These are phyloP conservation scores for Jaculus jaculus DNA, from an alignment of 2,113 vertebrate genomes.

Conservation along the genomic window DNA sequence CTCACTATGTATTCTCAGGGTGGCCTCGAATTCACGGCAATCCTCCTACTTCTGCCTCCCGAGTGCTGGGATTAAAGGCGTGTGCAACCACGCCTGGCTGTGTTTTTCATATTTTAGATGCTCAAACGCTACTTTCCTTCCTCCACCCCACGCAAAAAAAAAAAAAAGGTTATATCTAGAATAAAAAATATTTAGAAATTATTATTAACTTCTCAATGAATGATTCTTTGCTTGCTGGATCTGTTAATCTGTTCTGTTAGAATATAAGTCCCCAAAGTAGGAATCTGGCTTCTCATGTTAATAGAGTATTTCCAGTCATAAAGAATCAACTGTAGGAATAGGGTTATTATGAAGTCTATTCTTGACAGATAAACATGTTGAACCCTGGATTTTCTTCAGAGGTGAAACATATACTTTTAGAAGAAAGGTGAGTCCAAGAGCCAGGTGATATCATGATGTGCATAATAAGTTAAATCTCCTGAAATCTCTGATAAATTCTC, in stretches of 20 bases:
- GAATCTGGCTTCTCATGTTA: constrained; percentile 37
- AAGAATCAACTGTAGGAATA: constrained; percentile 23
- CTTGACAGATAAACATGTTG: not conserved
- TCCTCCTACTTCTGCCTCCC: too few species aligned
- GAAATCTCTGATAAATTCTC: constrained; percentile 65
- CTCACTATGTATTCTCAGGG: too few species aligned
- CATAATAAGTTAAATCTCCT: constrained; percentile 49
- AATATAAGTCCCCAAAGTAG: constrained; percentile 43
- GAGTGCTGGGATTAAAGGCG: too few species aligned
- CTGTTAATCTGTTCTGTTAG: constrained; percentile 52
- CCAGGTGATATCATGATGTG: not conserved
- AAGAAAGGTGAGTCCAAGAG: constrained; percentile 30
- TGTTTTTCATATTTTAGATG: constrained; percentile 18
- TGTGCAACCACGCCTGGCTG: too few species aligned
- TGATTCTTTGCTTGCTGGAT: constrained; percentile 10
- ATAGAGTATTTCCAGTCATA: constrained; percentile 43
- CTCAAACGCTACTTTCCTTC: constrained; percentile 38
- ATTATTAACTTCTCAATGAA: constrained; percentile 58
- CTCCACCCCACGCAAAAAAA: not conserved
- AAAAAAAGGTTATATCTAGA: constrained; percentile 9
- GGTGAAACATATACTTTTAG: not conserved
- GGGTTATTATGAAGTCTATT: not conserved
- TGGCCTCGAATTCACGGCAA: too few species aligned
- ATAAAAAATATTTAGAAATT: constrained; percentile 49
- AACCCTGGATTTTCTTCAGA: constrained; percentile 44